phyloP scores from a whole-genome alignment of 2,888 invertebrate genomes.

The Dione juno region DNA sequence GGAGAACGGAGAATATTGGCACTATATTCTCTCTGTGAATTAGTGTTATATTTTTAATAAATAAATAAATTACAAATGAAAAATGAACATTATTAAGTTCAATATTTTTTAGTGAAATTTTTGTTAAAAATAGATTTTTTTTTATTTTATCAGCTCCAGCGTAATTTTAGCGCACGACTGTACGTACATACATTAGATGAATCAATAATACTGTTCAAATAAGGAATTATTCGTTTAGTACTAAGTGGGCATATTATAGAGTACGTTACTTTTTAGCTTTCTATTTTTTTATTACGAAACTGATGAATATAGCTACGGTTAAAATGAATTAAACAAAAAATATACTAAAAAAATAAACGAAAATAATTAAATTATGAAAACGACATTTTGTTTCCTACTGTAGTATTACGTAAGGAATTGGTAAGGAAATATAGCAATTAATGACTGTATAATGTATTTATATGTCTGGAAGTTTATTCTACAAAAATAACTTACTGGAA shows the following conservation, averaged over 20 bases:
- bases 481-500: constrained; percentile 14
- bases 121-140: too few species aligned
- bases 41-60: too few species aligned
- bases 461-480: neutral
- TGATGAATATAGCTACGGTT: too few species aligned
- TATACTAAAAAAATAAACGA: neutral
- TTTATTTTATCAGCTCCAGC: too few species aligned
- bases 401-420: too few species aligned
- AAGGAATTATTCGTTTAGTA: neutral
- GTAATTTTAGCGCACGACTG: neutral
- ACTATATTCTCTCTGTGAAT: too few species aligned
- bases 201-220: neutral
- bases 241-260: neutral
- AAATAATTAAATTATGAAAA: neutral
- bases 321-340: too few species aligned
- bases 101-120: neutral
- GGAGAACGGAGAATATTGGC: too few species aligned
- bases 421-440: neutral
- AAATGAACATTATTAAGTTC: neutral
- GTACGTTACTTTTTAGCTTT: neutral
- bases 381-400: neutral
- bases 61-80: neutral
- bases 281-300: too few species aligned
- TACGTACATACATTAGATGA: neutral
- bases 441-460: neutral